Evolutionary conservation across 2,113 vertebrate species (phyloP).

Genomic region (Hemibagrus wyckioides): DNA sequence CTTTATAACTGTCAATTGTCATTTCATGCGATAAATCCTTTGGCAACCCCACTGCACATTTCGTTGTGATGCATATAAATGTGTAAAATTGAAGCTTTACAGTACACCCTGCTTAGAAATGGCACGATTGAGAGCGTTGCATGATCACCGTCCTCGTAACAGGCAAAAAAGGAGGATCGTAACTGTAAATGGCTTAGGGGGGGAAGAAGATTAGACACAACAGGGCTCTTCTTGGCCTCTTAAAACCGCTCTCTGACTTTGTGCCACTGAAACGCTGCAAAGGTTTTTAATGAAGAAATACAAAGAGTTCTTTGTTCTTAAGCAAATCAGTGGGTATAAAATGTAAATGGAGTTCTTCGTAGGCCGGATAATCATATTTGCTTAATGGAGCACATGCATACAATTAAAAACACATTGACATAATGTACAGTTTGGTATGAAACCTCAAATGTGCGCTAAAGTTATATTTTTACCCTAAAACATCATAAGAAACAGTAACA

Average conservation of each 20-base stretch:
- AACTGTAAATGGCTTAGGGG: background rate
- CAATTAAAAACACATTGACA: background rate
- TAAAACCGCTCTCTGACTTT: constrained; percentile 45
- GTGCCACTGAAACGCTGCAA: constrained; percentile 50
- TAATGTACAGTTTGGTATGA: background rate
- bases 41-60: background rate
- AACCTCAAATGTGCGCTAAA: background rate
- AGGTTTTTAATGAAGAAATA: constrained; percentile 59
- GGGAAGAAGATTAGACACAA: background rate
- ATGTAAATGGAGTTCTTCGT: constrained; percentile 20
- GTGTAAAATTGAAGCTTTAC: background rate
- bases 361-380: background rate
- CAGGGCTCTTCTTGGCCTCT: constrained; percentile 34
- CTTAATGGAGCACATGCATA: constrained; percentile 14
- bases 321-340: constrained; percentile 37
- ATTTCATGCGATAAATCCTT: background rate
- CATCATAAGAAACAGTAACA: background rate
- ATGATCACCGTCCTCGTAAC: background rate
- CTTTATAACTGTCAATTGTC: background rate
- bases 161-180: background rate
- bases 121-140: background rate
- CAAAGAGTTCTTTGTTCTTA: constrained; percentile 56
- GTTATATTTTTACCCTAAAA: background rate
- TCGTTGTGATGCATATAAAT: background rate
- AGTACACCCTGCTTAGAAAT: constrained; percentile 1